phyloP scores from a whole-genome alignment of 2,113 vertebrate genomes.

The Tricholaema leucomelas region DNA sequence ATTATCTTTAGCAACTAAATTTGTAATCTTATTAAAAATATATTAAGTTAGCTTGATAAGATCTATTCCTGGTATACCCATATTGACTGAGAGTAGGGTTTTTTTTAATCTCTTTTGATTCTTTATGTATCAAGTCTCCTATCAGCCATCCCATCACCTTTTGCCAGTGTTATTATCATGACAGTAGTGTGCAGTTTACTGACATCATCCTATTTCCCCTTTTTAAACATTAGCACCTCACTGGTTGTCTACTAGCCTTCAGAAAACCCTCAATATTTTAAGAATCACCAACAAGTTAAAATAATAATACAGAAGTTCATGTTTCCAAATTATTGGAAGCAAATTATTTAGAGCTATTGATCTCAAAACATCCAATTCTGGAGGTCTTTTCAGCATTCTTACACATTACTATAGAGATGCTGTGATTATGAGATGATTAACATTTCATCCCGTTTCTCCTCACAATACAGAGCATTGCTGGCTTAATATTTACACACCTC shows the following conservation, averaged over 20 bases:
- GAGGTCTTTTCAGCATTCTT: neutral
- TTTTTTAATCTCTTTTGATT: constrained; percentile 34
- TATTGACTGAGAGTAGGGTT: constrained; percentile 2
- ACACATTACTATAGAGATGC: neutral
- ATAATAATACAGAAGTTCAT: neutral
- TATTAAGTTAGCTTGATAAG: constrained; percentile 54
- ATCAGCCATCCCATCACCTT: constrained; percentile 33
- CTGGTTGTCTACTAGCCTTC: neutral
- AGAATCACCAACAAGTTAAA: neutral
- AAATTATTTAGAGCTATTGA: neutral
- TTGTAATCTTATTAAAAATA: constrained; percentile 63
- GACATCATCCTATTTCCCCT: neutral
- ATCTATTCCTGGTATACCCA: constrained; percentile 37
- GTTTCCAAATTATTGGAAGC: neutral
- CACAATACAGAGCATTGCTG: neutral
- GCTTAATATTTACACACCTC: neutral
- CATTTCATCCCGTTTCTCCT: neutral
- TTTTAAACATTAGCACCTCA: neutral
- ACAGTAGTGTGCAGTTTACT: neutral
- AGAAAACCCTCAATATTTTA: neutral
- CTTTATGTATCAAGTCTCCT: neutral
- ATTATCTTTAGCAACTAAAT: constrained; percentile 43
- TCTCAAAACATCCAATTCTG: neutral
- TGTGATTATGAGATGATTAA: neutral
- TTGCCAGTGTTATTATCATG: neutral